Base-by-base conservation (phyloP, 30 jellyfish, hydroid and myxozoan genomes). In the Hydractinia echinata region DNA sequence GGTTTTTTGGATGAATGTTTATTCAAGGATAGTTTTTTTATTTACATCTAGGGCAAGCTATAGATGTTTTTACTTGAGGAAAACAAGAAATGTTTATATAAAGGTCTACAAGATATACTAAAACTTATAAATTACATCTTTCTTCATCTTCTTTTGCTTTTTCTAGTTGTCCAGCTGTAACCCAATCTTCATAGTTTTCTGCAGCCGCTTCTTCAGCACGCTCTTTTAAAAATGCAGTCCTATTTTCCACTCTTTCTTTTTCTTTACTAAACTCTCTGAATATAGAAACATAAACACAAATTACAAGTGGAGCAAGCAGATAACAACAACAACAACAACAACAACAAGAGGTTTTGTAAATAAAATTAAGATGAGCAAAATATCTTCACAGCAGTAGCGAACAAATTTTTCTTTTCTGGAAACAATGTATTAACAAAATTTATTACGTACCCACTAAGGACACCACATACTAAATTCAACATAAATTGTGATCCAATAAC, bases 391-490 rank as follows among this genome's bases (percentile, higher is more conserved):
- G 44, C 44, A 30, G 2, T 30, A 58, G 18, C 69, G 19, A 58
- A 58, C n/a, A 49, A n/a, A 21, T 67, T 68, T 10, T 20, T 10
- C 1, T 20, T 20, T 10, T 15, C 21, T 68, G 39, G 79, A 68
- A 68, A 68, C 21, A 20, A 15, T 11, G 53, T 30, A 68, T 68
- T 15, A 68, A 15, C n/a, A 68, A 16, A 68, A 11, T 20, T 10
- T 11, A 13, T 1, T 6, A 76, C 85, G 51, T 77, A 77, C 85
- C 97, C 97, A 58, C 95, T 90, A 8, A 90, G 91, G 7, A 90
- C 97, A 4, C 95, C 97, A 61, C 91, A 85, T 5, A 90, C 97
- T 9, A 90, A 89, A 72, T 90, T 90, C 88, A 90, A 79, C 97
- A 90, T 90, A 70, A 90, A 90, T 84, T 90, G 97, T 3, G 95